Evolutionary conservation across 2,888 invertebrate genomes (phyloP), one percentile per base, ranked within the genome.

Genomic region (Drosophila imparisetae): DNA sequence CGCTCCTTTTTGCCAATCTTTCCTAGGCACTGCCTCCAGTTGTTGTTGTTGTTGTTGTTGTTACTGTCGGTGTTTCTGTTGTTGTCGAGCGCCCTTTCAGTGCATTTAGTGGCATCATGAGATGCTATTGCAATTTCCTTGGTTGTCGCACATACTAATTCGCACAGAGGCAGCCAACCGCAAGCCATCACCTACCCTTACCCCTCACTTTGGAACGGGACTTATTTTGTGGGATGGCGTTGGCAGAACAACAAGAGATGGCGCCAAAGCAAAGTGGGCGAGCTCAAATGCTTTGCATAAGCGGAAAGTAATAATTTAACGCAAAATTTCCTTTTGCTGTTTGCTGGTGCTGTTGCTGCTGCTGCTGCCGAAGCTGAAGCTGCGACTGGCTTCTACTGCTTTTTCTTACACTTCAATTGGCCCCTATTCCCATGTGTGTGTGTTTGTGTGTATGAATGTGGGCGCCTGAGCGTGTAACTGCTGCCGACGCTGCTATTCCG

Each of bases 281-380:
- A 75, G 80, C 73, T 89, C 84, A 81, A 86, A 90, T 89, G 91
- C 91, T 90, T 86, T 82, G 82, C 82, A 86, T 91, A 89, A 90
- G 85, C 91, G 91, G 89, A 91, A 92, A 90, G 91, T 91, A 91
- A 91, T 90, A 92, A 92, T 91, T 91, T 91, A 91, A 91, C 89
- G 91, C 83, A 90, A 90, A 91, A 90, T 89, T 83, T 90, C 85
- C 80, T 91, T 88, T 81, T 89, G 86, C 90, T 90, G 90, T 89
- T 76, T 66, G 59, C 57, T 62, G 71, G 38, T 72, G 72, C 48
- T 68, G 68, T 48, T 72, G 65, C 30, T 64, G 72, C 27, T 50
- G 62, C 29, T 65, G 58, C 5, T 48, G 75, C 53, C 34, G 55
- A 8, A 40, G 52, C 40, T 57, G 65, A 34, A 61, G 53, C 45